A percentile compares a stretch with the other conserved stretches of the same genome.
Evolutionary conservation across 2,113 vertebrate genomes (phyloP).

Genomic region (Burhinus bistriatus): DNA sequence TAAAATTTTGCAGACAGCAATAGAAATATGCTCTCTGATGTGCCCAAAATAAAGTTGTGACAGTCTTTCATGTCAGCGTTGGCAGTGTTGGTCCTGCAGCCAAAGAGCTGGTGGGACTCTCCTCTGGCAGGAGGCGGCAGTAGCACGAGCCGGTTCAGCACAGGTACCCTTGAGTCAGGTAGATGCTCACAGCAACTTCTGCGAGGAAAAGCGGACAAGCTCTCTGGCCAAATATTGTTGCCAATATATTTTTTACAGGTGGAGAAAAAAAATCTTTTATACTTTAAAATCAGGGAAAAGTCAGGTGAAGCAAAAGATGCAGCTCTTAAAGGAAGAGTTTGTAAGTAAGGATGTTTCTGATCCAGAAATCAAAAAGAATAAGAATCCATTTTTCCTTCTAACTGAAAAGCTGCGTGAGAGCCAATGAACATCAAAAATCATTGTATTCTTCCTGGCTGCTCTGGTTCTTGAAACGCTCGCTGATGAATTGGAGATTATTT

Average conservation of each 20-base stretch:
- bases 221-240: not conserved
- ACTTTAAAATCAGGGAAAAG: not conserved
- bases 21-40: not conserved
- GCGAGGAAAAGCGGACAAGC: not conserved
- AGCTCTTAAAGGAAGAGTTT: not conserved
- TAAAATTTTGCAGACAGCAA: not conserved
- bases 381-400: not conserved
- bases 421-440: not conserved
- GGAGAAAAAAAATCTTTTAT: not conserved
- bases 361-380: not conserved
- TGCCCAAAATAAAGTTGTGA: not conserved
- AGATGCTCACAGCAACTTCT: not conserved
- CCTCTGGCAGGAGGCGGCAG: not conserved
- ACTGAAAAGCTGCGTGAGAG: not conserved
- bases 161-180: not conserved
- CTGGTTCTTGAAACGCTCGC: not conserved
- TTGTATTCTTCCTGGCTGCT: not conserved
- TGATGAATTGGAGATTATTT: conserved; percentile 22
- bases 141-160: not conserved
- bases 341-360: not conserved
- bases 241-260: not conserved
- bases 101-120: not conserved
- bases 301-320: not conserved
- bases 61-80: accelerated
- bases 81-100: not conserved